Evolutionary conservation across 2,888 invertebrate species (phyloP).

Genomic region (Drosophila maculinotata): DNA sequence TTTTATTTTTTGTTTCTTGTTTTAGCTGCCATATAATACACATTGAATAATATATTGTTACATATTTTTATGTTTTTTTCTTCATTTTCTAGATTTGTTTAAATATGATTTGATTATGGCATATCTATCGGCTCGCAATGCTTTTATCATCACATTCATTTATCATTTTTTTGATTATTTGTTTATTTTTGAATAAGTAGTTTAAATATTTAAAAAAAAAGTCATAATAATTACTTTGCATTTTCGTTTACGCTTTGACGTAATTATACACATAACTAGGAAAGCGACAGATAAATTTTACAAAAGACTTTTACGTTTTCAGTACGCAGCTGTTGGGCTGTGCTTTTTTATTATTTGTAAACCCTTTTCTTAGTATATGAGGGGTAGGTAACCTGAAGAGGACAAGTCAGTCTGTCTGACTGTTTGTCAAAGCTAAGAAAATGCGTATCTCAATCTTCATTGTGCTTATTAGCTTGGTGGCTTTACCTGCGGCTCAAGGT

Average conservation of each 20-base stretch:
- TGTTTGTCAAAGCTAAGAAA: constrained; percentile 1
- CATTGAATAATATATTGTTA: constrained; percentile 3
- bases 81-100: constrained; percentile 4
- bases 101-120: constrained; percentile 22
- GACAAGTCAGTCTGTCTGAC: constrained; percentile 1
- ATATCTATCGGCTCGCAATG: constrained; percentile 48
- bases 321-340: constrained; percentile 25
- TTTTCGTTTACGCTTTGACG: background rate
- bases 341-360: background rate
- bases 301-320: constrained; percentile 8
- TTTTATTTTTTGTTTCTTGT: background rate
- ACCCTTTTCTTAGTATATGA: constrained; percentile 14
- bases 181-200: background rate
- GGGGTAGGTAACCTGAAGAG: background rate
- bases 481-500: constrained; percentile 15
- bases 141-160: constrained; percentile 55
- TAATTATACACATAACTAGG: background rate
- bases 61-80: background rate
- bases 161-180: constrained; percentile 18
- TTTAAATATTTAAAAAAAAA: constrained; percentile 1
- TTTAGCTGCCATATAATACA: constrained; percentile 15
- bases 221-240: background rate
- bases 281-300: no score
- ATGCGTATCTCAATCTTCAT: constrained; percentile 28
- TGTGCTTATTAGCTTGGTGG: constrained; percentile 13